Conservation (phyloP, 2,888 invertebrate species). For the Resseliella maxima region DNA sequence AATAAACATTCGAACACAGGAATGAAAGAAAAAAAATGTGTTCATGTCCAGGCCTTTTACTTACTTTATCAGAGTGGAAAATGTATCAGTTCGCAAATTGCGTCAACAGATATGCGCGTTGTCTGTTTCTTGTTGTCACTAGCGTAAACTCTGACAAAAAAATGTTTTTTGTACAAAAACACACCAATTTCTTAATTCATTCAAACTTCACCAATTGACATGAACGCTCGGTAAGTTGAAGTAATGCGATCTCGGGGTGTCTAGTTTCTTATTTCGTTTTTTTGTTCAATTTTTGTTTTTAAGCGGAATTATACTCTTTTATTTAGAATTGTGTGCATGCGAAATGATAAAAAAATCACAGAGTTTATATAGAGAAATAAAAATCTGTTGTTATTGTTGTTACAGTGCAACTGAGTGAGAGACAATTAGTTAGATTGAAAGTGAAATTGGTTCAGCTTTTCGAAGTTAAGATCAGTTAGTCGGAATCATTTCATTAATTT, state of each 20-base stretch:
- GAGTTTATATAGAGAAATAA: too few species aligned
- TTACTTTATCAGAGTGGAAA: conserved; percentile 46
- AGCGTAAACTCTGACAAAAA: conserved; percentile 9
- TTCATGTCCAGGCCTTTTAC: not conserved
- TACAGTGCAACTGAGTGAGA: too few species aligned
- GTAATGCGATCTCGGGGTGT: not conserved
- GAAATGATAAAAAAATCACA: too few species aligned
- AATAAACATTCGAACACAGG: not conserved
- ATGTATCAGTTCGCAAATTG: conserved; percentile 53
- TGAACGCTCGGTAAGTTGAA: conserved; percentile 49
- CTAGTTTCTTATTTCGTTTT: too few species aligned
- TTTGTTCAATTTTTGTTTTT: not conserved
- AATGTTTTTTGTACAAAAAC: conserved; percentile 48
- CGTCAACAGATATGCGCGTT: conserved; percentile 43
- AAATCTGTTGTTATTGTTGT: too few species aligned
- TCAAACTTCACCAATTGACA: conserved; percentile 54
- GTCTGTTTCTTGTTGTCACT: conserved; percentile 43
- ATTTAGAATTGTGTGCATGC: not conserved
- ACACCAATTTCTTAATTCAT: conserved; percentile 20
- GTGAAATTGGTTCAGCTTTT: too few species aligned
- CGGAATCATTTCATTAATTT: too few species aligned
- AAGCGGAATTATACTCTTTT: not conserved
- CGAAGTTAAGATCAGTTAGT: too few species aligned
- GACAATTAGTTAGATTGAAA: too few species aligned
- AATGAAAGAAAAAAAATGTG: conserved; percentile 31